Evolutionary conservation across 2,113 vertebrate genomes (phyloP), one percentile per base, ranked within the genome.

Genomic region (Melanerpes aurifrons): DNA sequence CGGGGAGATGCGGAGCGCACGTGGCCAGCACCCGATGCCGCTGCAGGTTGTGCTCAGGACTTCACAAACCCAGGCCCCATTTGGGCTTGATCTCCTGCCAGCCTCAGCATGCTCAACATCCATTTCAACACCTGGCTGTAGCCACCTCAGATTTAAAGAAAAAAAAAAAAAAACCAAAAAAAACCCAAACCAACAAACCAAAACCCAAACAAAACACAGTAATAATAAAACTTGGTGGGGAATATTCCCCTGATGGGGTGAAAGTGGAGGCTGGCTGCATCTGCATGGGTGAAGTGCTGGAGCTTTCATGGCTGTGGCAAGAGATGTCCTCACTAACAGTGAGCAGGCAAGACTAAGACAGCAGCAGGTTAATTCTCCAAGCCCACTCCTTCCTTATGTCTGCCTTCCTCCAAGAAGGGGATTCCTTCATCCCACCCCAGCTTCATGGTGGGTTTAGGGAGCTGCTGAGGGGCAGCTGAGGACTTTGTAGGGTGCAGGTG

Each of bases 81-180:
- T 92, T 53, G 90, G 73, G 9, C 48, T 61, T 75, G 73, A 37
- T 26, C 88, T 63, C 76, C 80, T 62, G 91, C 95, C 96, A 95
- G 12, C 2, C 35, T 11, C 6, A 10, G 32, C 1, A 19, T 50
- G 70, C 90, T 83, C 92, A n/a, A 29, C 77, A 15, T 7, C 77
- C 29, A 5, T 93, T 91, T 96, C 94, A 85, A 90, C 96, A 92
- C 91, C 84, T 94, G n/a, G 84, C 91, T 96, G 14, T 73, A 82
- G 86, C 89, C 95, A 71, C 78, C 92, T 92, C 1, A 4, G 67
- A 79, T 92, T 84, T 29, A 82, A 90, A 79, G 45, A 58, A 45
- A 10, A 58, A 31, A 62, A 45, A 5, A 37, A 28, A 8, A 20
- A n/a, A 17, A 9, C 28, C 7, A 47, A 5, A 32, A 5, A 68